A percentile compares a stretch with the other conserved stretches of the same genome.
phyloP scores from a whole-genome alignment of 2,888 invertebrate species.

The Pristionchus maxplancki region DNA sequence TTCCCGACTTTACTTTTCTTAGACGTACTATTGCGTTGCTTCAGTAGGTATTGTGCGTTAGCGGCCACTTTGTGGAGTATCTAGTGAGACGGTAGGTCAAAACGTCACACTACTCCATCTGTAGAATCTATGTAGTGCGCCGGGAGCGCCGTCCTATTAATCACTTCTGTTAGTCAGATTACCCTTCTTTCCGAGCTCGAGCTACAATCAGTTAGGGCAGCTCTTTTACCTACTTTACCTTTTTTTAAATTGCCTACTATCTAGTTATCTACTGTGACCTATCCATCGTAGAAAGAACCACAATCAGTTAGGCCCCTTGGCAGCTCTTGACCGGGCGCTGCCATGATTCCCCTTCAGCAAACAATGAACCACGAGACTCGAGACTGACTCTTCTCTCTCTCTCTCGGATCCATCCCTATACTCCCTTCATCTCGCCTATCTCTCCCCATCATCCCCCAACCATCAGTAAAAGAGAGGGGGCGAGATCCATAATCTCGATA shows the following conservation, averaged over 20 bases:
- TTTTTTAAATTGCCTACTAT: too few species aligned
- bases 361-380: not conserved
- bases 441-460: not conserved
- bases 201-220: too few species aligned
- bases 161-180: too few species aligned
- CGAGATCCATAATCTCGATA: constrained; percentile 44
- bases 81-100: too few species aligned
- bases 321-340: not conserved
- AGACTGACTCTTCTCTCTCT: not conserved
- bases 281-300: not conserved
- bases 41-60: too few species aligned
- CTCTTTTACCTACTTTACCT: too few species aligned
- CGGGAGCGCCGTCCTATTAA: too few species aligned
- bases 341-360: not conserved
- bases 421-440: constrained; percentile 12
- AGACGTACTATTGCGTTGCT: not conserved
- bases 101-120: too few species aligned
- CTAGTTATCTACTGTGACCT: too few species aligned
- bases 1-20: not conserved
- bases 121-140: too few species aligned
- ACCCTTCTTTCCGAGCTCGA: too few species aligned
- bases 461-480: constrained; percentile 1
- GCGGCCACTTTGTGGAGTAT: too few species aligned
- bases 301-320: not conserved
- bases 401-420: not conserved